Percentiles rank a stretch among this genome's conserved stretches.
Evolutionary conservation across 1,140 invertebrate species (phyloP).

Genomic region (Daktulosphaira vitifoliae): DNA sequence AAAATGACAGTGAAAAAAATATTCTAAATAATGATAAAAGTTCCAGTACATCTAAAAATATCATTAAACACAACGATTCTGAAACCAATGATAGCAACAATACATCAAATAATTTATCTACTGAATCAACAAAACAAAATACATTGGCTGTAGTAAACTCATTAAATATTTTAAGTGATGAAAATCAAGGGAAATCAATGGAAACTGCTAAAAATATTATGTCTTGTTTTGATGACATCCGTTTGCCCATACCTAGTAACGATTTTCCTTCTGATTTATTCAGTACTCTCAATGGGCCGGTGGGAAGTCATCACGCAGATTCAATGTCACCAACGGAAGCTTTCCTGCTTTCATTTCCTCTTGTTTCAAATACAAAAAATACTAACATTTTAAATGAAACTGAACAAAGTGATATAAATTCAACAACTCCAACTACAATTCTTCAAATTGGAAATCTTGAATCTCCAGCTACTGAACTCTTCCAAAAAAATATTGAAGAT

Average conservation of each 20-base stretch:
- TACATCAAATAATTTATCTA: conserved; percentile 35
- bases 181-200: conserved; percentile 38
- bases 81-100: conserved; percentile 19
- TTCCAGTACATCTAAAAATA: not conserved
- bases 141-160: conserved; percentile 17
- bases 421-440: conserved; percentile 50
- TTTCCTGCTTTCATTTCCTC: conserved; percentile 63
- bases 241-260: conserved; percentile 51
- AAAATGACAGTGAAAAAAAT: conserved; percentile 5
- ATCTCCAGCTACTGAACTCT: conserved; percentile 44
- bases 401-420: conserved; percentile 48
- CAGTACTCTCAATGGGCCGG: conserved; percentile 55
- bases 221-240: conserved; percentile 47
- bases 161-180: conserved; percentile 22
- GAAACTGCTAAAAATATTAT: conserved; percentile 39
- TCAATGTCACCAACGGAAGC: conserved; percentile 68
- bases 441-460: conserved; percentile 54
- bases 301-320: conserved; percentile 53
- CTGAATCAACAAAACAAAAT: not conserved
- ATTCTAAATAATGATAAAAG: not conserved
- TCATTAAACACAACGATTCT: conserved; percentile 3
- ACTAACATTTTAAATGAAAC: conserved; percentile 50
- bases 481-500: conserved; percentile 40
- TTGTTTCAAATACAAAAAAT: conserved; percentile 54
- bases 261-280: conserved; percentile 65